These are phyloP conservation scores for Collichthys lucidus DNA, from an alignment of 2,113 vertebrate species.

Conservation along the genomic window DNA sequence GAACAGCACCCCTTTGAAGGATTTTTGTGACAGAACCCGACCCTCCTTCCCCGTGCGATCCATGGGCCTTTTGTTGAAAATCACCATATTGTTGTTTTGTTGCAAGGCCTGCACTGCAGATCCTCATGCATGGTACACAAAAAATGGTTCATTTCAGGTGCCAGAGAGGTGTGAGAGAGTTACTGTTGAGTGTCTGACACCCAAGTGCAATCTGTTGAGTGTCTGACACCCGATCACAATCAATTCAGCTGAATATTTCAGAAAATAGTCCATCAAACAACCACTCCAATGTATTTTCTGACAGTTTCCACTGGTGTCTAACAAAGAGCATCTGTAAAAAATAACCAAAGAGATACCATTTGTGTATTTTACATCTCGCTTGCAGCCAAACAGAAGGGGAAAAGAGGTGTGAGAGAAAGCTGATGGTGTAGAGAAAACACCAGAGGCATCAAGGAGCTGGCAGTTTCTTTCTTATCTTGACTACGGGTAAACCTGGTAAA, in stretches of 20 bases:
- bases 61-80: not conserved
- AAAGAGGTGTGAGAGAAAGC: constrained; percentile 12
- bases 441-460: constrained; percentile 17
- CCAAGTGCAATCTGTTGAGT: constrained; percentile 18
- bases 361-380: constrained; percentile 16
- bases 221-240: constrained; percentile 34
- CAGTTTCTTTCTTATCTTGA: not conserved
- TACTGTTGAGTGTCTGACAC: constrained; percentile 39
- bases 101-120: not conserved
- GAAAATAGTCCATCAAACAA: constrained; percentile 59
- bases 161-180: constrained; percentile 32
- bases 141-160: constrained; percentile 33
- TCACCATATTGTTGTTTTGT: constrained; percentile 17
- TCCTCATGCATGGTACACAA: constrained; percentile 3
- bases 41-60: constrained; percentile 1
- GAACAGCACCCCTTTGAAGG: constrained; percentile 57
- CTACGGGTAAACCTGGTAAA: constrained; percentile 5
- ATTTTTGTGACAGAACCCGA: constrained; percentile 47
- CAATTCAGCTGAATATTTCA: constrained; percentile 28
- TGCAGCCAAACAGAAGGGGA: not conserved
- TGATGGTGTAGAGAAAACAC: constrained; percentile 33
- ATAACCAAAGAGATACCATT: constrained; percentile 28
- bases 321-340: constrained; percentile 40
- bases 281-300: constrained; percentile 19
- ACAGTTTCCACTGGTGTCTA: constrained; percentile 25